A percentile compares a stretch with the other conserved stretches of the same genome.
Conservation (phyloP, 2,888 invertebrate species). For the Tinea trinotella region DNA sequence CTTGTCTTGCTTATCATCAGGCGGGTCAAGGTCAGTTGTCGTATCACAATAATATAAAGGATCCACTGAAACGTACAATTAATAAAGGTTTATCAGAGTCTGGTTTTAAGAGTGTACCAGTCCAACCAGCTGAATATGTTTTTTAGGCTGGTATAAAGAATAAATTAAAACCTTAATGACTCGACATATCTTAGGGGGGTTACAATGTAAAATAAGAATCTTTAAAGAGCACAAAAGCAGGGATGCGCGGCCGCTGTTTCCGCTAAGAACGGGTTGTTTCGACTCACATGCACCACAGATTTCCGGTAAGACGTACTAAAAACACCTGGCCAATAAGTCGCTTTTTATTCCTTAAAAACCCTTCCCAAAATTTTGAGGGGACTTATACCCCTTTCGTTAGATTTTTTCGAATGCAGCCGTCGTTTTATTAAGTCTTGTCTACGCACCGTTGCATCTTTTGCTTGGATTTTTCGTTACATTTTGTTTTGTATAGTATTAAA, state of each 20-base stretch:
- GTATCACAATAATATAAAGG: too few species aligned
- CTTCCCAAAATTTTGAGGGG: constrained; percentile 43
- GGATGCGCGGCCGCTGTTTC: constrained; percentile 56
- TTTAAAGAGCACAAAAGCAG: constrained; percentile 25
- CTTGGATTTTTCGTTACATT: constrained; percentile 4
- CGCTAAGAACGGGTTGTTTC: constrained; percentile 52
- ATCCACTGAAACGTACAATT: too few species aligned
- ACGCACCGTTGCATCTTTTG: constrained; percentile 28
- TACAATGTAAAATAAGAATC: constrained; percentile 9
- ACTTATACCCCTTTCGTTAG: constrained; percentile 50
- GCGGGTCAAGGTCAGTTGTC: too few species aligned
- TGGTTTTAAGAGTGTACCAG: too few species aligned
- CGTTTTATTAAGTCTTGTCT: constrained; percentile 41
- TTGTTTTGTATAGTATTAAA: not conserved
- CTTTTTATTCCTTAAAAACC: constrained; percentile 53
- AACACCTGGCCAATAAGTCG: constrained; percentile 59
- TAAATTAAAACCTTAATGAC: too few species aligned
- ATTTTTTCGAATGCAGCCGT: constrained; percentile 33
- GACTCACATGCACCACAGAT: constrained; percentile 63
- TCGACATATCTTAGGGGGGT: constrained; percentile 5
- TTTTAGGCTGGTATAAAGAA: too few species aligned
- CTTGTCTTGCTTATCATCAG: too few species aligned
- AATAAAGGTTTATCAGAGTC: too few species aligned
- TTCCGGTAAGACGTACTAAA: constrained; percentile 60
- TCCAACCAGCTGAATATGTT: too few species aligned